Conservation (phyloP, 1,140 invertebrate species). For the Temnothorax curvispinosus region DNA sequence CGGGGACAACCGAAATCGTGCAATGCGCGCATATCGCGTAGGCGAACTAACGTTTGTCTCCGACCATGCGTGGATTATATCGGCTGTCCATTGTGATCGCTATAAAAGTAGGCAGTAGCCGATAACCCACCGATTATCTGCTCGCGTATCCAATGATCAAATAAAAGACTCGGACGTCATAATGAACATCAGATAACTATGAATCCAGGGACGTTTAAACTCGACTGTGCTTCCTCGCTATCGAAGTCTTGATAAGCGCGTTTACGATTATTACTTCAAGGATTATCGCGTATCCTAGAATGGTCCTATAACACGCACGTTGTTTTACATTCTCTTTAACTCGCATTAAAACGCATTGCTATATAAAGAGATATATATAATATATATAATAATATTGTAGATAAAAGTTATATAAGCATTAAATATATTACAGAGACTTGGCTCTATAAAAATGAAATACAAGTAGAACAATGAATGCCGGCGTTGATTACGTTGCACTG, state of each 20-base stretch:
- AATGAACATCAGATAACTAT: constrained; percentile 6
- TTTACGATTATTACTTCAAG: neutral
- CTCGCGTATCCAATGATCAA: constrained; percentile 52
- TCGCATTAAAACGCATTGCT: neutral
- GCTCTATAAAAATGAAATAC: neutral
- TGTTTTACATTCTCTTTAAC: neutral
- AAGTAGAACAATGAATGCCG: neutral
- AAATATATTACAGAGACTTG: neutral
- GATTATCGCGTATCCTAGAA: neutral
- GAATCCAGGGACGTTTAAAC: neutral
- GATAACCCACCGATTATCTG: constrained; percentile 64
- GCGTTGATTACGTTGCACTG: neutral
- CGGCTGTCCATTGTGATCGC: constrained; percentile 53
- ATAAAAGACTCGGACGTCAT: constrained; percentile 5
- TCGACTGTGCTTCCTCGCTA: neutral
- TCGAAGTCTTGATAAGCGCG: neutral
- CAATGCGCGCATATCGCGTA: neutral
- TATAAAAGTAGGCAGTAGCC: constrained; percentile 11
- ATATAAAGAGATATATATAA: neutral
- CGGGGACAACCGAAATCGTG: neutral
- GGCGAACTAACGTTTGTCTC: constrained; percentile 1
- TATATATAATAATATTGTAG: too few relatives aligned
- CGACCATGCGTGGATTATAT: constrained; percentile 41
- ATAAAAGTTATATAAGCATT: neutral
- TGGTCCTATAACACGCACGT: neutral